Evolutionary conservation across 2,888 invertebrate genomes (phyloP).

Genomic region (Acanthosoma haemorrhoidale): DNA sequence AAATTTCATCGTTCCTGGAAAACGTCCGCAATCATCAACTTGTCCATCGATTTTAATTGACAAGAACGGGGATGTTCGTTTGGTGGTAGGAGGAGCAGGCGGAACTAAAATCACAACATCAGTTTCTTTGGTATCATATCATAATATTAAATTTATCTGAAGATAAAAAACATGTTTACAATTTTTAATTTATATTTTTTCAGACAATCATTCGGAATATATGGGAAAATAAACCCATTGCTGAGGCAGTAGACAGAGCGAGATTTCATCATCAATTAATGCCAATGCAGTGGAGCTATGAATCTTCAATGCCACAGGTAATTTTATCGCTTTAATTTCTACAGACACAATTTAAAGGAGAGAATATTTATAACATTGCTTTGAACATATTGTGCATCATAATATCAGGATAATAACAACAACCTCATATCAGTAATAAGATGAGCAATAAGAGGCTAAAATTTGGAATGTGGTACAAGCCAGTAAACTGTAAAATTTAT

Average conservation of each 20-base stretch:
- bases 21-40: slow-evolving; percentile 84
- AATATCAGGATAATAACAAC: no score
- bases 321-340: slow-evolving; percentile 32
- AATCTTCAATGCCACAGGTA: slow-evolving; percentile 57
- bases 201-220: slow-evolving; percentile 63
- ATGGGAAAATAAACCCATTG: slow-evolving; percentile 59
- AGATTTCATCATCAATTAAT: slow-evolving; percentile 83
- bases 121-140: slow-evolving; percentile 44
- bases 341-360: no score
- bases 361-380: no score
- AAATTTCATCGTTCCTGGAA: slow-evolving; percentile 74
- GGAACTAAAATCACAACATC: slow-evolving; percentile 54
- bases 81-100: slow-evolving; percentile 53
- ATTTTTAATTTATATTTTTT: neutral
- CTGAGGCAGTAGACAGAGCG: slow-evolving; percentile 61
- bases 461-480: no score
- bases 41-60: slow-evolving; percentile 72
- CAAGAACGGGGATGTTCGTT: slow-evolving; percentile 46
- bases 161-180: neutral
- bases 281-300: slow-evolving; percentile 66
- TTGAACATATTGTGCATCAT: no score
- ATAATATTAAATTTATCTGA: neutral
- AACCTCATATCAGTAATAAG: no score
- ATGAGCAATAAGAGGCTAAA: no score
- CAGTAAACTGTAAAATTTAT: no score